Evolutionary conservation across 2,797 vertebrate species (phyloP), one percentile per base, ranked within the genome.

Genomic region (Poecilia velifera): DNA sequence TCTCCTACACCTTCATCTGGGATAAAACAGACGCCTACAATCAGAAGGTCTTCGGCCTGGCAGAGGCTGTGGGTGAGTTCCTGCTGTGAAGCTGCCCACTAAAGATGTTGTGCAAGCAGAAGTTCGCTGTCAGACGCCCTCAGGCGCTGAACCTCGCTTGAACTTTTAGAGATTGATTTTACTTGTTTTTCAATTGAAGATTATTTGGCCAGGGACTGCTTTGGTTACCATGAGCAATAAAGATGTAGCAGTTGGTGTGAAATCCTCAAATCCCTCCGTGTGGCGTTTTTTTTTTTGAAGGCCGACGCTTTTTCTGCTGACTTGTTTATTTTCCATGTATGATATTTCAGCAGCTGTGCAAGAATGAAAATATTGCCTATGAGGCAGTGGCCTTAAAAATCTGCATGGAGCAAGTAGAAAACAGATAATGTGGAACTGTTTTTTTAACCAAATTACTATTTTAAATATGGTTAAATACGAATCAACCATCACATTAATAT

Each of bases 1-100:
- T 99, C 88, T 97, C 98, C 46, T 99, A 99, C 90, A 99, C 97
- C 47, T 99, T 99, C 90, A 98, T 99, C 93, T 99, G 98, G 98
- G 98, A 99, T 94, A 99, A 99, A 95, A 99, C 97, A 0, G 98
- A 99, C 83, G 98, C 98, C 13, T 99, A 99, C 92, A 97, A 97
- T 86, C 98, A 99, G 93, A 97, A 97, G 91, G 98, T 99, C 90
- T 99, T 97, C 10, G 98, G 98, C 91, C 95, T 99, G 13, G 97
- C 97, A 5, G 97, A 98, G 94, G 98, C 98, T 87, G 97, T 98
- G 76, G 98, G 98, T 99, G 96, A 95, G 98, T 96, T 77, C 85
- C 87, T 2, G 83, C 86, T 84, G 89, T 78, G 89, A 86, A 77
- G 88, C 84, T 81, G 81, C 85, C 68, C 49, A 74, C 81, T 84